A percentile compares a stretch with the other conserved stretches of the same genome.
phyloP scores from a whole-genome alignment of 2,113 vertebrate genomes.

The Notechis scutatus region DNA sequence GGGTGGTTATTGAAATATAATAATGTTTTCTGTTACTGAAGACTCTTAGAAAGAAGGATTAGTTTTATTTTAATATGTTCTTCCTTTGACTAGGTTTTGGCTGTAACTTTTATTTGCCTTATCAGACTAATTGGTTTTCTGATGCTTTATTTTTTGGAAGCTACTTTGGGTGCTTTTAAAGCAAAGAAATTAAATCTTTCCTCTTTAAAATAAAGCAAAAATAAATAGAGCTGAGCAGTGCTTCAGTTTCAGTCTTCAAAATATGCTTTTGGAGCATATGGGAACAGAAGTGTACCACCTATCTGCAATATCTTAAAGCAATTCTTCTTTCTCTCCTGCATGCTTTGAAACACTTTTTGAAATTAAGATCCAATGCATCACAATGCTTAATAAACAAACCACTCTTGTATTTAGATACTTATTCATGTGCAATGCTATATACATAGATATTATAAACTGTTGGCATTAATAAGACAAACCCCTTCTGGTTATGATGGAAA shows the following conservation, averaged over 20 bases:
- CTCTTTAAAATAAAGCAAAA: neutral
- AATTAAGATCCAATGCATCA: neutral
- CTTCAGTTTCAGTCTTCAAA: neutral
- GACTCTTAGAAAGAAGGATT: neutral
- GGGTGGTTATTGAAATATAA: neutral
- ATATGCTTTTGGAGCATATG: neutral
- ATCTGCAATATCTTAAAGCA: neutral
- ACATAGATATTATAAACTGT: neutral
- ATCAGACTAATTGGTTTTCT: neutral
- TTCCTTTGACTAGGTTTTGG: neutral
- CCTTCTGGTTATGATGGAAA: neutral
- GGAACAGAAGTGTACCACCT: neutral
- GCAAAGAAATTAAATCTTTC: neutral
- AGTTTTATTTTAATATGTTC: neutral
- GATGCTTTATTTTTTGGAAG: neutral
- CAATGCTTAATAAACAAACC: neutral
- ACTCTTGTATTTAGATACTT: neutral
- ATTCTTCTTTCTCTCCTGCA: neutral
- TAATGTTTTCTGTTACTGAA: neutral
- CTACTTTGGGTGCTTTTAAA: neutral
- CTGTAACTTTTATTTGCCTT: neutral
- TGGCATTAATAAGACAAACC: neutral
- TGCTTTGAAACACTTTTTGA: neutral
- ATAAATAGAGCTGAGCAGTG: neutral
- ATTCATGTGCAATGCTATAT: neutral